A percentile compares a stretch with the other conserved stretches of the same genome.
phyloP scores from a whole-genome alignment of 2,888 invertebrate genomes.

The Acanthosoma haemorrhoidale region DNA sequence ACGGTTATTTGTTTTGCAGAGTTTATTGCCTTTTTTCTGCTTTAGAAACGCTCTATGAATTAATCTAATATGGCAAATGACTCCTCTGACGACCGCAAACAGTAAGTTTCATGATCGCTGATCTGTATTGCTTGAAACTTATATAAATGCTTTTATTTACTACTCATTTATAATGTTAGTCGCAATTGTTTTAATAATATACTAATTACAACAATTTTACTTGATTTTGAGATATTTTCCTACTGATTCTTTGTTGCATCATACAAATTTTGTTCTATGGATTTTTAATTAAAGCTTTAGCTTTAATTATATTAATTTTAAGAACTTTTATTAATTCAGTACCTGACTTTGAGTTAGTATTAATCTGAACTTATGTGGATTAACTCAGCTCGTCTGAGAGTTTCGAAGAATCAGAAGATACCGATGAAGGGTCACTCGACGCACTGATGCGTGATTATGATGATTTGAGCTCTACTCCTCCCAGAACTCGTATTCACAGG shows the following conservation, averaged over 20 bases:
- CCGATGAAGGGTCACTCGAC: conserved; percentile 39
- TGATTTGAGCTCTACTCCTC: conserved; percentile 71
- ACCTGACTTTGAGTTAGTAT: neutral
- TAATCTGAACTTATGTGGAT: neutral
- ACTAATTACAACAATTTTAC: neutral
- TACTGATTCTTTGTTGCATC: neutral
- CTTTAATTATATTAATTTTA: neutral
- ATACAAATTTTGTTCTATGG: neutral
- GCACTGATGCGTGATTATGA: conserved; percentile 48
- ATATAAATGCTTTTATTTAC: neutral
- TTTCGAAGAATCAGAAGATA: conserved; percentile 15
- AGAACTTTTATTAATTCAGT: neutral
- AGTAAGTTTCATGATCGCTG: neutral
- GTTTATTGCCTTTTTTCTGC: neutral
- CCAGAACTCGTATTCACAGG: conserved; percentile 61
- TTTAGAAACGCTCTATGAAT: neutral
- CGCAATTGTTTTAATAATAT: too few species aligned
- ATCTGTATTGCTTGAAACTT: neutral
- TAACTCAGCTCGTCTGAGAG: neutral
- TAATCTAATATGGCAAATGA: neutral
- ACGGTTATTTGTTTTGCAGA: neutral
- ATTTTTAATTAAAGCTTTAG: neutral
- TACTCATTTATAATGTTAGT: too few species aligned
- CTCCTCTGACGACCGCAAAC: neutral
- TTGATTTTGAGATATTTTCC: neutral